Base-by-base conservation (phyloP, 2,797 vertebrate genomes). In the Moxostoma hubbsi region DNA sequence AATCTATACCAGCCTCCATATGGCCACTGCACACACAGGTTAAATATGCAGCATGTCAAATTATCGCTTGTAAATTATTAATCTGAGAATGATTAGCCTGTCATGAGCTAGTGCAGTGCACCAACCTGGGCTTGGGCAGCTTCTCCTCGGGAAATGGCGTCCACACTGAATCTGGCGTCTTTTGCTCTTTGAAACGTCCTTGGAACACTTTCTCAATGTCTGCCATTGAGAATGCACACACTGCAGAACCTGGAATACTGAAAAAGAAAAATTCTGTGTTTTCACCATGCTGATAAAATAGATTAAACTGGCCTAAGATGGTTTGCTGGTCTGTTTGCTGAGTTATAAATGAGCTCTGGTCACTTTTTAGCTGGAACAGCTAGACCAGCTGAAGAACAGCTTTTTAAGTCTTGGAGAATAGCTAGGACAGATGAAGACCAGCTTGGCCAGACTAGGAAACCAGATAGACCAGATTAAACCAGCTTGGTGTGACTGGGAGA, bases 131-230 rank as follows among this genome's bases (percentile, higher is more conserved):
- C 87, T 96, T 97, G 66, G 98, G 98, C 61, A 99, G 93, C 93
- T 94, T 97, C 85, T 98, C 97, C 89, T 99, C 98, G 7, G 97
- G 95, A 85, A 96, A 96, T 5, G 98, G 95, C 54, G 98, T 99
- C 98, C 98, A 99, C 84, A 98, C 97, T 1, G 98, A 98, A 86
- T 99, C 98, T 0, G 97, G 91, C 9, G 96, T 97, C 91, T 98
- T 99, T 90, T 99, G 98, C 89, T 99, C 98, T 90, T 99, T 99
- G 90, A 98, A 99, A n/a, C 97, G 94, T 18, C 96, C 97, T 88
- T 87, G 92, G 92, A 99, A 99, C 13, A 94, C 96, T 79, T 96
- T 97, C 89, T 98, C 97, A 43, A 99, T 97, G 90, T 99, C 97
- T 6, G 93, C 93, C 97, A 99, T 99, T 86, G 97, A 96, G 88